These are phyloP conservation scores for Chiloscyllium plagiosum DNA, from an alignment of 2,113 vertebrate genomes.

Conservation along the genomic window DNA sequence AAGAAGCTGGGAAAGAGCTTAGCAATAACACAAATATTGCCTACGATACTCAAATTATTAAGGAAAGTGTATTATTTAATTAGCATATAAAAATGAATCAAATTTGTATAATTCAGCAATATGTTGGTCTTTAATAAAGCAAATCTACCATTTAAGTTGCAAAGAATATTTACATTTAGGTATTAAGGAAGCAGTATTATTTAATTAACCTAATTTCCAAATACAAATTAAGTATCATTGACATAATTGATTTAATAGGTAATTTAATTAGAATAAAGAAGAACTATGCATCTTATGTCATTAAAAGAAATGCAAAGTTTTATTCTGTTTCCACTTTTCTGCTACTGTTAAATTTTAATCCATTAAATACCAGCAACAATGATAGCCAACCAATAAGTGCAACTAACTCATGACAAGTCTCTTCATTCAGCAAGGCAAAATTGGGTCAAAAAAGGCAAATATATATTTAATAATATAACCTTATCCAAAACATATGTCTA, in stretches of 20 bases:
- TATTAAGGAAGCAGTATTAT: neutral
- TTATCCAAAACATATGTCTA: neutral
- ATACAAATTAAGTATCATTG: conserved; percentile 4
- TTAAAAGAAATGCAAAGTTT: neutral
- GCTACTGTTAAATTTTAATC: neutral
- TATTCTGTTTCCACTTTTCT: neutral
- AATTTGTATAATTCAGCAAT: neutral
- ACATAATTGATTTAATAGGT: conserved; percentile 9
- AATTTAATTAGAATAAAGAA: neutral
- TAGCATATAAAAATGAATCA: conserved; percentile 5
- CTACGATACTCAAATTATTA: neutral
- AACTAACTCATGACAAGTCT: neutral
- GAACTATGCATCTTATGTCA: neutral
- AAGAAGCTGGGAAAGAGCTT: neutral
- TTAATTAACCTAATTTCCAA: conserved; percentile 30
- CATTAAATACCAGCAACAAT: neutral
- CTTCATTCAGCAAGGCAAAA: neutral
- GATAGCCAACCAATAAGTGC: neutral
- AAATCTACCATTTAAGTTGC: neutral
- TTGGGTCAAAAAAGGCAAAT: neutral
- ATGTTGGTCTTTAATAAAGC: neutral
- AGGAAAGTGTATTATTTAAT: conserved; percentile 6
- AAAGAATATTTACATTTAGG: neutral
- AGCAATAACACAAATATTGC: neutral
- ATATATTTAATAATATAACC: neutral